Evolutionary conservation across 2,888 invertebrate genomes (phyloP), one percentile per base, ranked within the genome.

Genomic region (Dugesia japonica): DNA sequence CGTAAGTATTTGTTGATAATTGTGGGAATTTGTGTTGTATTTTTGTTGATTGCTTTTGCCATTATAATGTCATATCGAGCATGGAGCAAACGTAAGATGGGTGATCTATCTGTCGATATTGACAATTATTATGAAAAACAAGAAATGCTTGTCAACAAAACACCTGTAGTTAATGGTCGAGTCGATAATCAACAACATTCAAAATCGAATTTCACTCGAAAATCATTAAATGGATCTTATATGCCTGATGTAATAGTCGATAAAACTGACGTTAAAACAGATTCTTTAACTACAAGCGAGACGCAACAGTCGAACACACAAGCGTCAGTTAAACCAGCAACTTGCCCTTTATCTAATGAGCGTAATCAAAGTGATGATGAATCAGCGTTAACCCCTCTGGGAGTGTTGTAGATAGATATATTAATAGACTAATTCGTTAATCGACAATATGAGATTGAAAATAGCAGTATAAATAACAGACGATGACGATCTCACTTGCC

Each of bases 11-110:
- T 76, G 17, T 71, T 76, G 13, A 76, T 76, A 7, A 76, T 76
- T 23, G 72, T 76, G 71, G 76, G 71, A 28, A 72, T 76, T 26
- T 76, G 76, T 31, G 76, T 76, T 26, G 71, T 31, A 1, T 76
- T 76, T 31, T 28, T 76, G 28, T 26, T 76, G 15, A 71, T 76
- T 20, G 76, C 76, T 7, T 72, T 76, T 71, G 76, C 76, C n/a
- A 71, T 76, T 23, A 76, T 76, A n/a, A 72, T 76, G 76, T 71
- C 71, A 26, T 76, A 76, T 76, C 76, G 76, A 26, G 76, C 76
- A 23, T 76, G 76, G 76, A 76, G 76, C 23, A 76, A 76, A 31
- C 76, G 72, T 1, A 76, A 76, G 26, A 71, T 71, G 33, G 15
- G 28, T 1, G 76, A 27, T 71, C 28, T 26, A n/a, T 71, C 71